Evolutionary conservation across 2,113 vertebrate genomes (phyloP).

Genomic region (Cygnus atratus): DNA sequence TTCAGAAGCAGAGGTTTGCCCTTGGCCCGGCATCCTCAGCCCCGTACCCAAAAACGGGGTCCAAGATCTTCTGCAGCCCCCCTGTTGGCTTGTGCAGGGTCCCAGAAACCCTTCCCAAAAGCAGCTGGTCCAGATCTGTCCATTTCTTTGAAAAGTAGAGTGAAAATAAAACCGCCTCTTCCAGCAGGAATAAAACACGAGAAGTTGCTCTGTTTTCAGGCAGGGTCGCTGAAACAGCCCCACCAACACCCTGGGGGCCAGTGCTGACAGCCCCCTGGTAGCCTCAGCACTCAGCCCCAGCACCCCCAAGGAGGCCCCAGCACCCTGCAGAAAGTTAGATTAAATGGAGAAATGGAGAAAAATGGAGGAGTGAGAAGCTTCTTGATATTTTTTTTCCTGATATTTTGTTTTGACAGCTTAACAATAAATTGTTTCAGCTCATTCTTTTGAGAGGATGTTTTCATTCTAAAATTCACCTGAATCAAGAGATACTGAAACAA

Average conservation of each 20-base stretch:
- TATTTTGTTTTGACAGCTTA: slow-evolving; percentile 10
- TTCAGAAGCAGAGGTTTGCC: neutral
- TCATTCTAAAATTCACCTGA: slow-evolving; percentile 12
- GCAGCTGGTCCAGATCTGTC: neutral
- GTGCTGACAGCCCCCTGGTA: no score
- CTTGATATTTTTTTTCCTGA: slow-evolving; percentile 2
- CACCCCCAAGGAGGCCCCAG: no score
- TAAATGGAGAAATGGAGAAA: neutral
- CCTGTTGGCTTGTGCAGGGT: neutral
- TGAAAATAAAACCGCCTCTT: neutral
- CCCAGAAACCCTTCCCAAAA: neutral
- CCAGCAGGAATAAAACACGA: neutral
- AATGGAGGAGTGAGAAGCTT: neutral
- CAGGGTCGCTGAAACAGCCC: neutral
- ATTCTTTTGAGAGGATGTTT: slow-evolving; percentile 1
- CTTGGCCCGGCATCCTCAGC: neutral
- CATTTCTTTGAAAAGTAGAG: neutral
- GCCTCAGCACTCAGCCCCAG: no score
- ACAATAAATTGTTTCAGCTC: neutral
- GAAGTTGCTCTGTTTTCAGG: neutral
- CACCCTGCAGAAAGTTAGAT: neutral
- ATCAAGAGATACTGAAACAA: slow-evolving; percentile 1
- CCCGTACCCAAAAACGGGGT: neutral
- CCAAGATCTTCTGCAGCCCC: neutral
- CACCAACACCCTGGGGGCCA: no score